These are phyloP conservation scores for Spialia ferax DNA, from an alignment of 2,888 invertebrate species.

Conservation along the genomic window DNA sequence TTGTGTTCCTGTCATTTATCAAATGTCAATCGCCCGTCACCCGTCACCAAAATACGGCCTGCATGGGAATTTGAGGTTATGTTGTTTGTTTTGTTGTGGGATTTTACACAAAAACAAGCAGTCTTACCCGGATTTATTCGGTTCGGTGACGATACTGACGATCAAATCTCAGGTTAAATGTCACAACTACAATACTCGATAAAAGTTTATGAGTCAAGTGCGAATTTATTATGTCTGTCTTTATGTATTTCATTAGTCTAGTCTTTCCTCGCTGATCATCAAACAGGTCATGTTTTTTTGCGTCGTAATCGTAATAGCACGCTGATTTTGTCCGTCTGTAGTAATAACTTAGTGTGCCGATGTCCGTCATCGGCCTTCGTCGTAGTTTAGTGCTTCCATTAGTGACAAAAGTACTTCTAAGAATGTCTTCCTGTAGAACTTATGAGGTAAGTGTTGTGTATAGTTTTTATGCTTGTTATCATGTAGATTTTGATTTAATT, in stretches of 20 bases:
- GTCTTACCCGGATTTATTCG: constrained; percentile 51
- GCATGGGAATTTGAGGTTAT: constrained; percentile 19
- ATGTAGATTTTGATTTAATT: background rate
- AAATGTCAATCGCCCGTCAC: no score
- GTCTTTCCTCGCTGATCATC: background rate
- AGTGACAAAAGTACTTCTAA: constrained; percentile 58
- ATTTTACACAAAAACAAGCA: constrained; percentile 41
- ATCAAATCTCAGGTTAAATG: constrained; percentile 68
- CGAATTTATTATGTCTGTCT: constrained; percentile 17
- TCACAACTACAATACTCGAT: constrained; percentile 62
- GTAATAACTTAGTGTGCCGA: constrained; percentile 53
- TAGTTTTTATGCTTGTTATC: constrained; percentile 30
- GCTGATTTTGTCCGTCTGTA: constrained; percentile 15
- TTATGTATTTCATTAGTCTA: constrained; percentile 10
- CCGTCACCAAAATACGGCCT: background rate
- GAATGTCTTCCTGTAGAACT: constrained; percentile 68
- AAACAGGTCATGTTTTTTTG: constrained; percentile 44
- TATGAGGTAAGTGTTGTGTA: constrained; percentile 76
- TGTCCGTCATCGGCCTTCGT: constrained; percentile 60
- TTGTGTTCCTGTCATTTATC: no score
- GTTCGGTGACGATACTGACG: constrained; percentile 58
- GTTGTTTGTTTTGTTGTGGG: constrained; percentile 3
- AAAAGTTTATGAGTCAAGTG: constrained; percentile 49
- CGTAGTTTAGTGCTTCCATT: constrained; percentile 53
- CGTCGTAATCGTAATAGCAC: constrained; percentile 15